Evolutionary conservation across 2,797 vertebrate genomes (phyloP).

Genomic region (Petrocephalus schoutedeni): DNA sequence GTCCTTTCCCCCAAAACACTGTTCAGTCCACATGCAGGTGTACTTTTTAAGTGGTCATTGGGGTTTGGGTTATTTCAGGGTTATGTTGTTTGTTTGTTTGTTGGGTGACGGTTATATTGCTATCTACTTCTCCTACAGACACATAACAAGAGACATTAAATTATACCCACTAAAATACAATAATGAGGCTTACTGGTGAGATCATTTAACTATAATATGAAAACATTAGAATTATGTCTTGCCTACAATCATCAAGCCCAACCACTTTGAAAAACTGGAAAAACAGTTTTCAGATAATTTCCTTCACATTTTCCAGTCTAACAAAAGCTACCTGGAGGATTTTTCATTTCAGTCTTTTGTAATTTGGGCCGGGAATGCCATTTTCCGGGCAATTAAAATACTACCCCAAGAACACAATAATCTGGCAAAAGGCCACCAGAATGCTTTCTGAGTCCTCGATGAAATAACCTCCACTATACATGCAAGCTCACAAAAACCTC

Average conservation of each 20-base stretch:
- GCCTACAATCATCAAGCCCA: not conserved
- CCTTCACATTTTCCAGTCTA: not conserved
- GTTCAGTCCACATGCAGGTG: not conserved
- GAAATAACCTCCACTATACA: not conserved
- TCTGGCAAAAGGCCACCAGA: not conserved
- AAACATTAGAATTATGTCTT: not conserved
- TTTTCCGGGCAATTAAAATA: constrained; percentile 8
- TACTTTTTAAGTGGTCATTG: not conserved
- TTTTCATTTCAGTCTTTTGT: not conserved
- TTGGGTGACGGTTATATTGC: not conserved
- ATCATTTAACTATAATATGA: constrained; percentile 11
- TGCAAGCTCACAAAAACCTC: not conserved
- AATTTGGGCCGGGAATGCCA: not conserved
- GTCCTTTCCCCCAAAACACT: not conserved
- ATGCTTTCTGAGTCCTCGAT: not conserved
- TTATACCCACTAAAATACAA: not conserved
- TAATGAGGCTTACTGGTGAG: constrained; percentile 3
- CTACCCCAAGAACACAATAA: not conserved
- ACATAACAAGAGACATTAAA: not conserved
- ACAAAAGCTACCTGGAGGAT: not conserved
- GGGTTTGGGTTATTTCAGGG: not conserved
- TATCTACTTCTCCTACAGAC: not conserved
- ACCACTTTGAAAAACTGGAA: not conserved
- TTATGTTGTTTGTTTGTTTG: not conserved
- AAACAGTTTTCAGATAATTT: not conserved